Evolutionary conservation across 2,113 vertebrate genomes (phyloP).

Genomic region (human (Homo sapiens)): GRCh38 chr4:48943001-48943500

Average conservation of each 20-base stretch:
- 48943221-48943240: too few relatives aligned
- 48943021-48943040: too few relatives aligned
- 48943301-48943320: background rate
- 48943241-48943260: background rate
- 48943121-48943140: background rate
- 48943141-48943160: background rate
- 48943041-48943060: too few relatives aligned
- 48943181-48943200: too few relatives aligned
- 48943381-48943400: fast-evolving
- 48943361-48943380: background rate
- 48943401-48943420: background rate
- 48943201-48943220: background rate
- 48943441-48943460: background rate
- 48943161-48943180: background rate
- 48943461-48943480: background rate
- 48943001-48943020: too few relatives aligned
- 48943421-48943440: background rate
- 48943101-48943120: background rate
- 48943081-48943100: background rate
- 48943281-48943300: background rate
- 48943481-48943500: background rate
- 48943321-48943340: background rate
- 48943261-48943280: background rate
- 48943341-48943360: background rate
- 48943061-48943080: background rate